Conservation (phyloP, 2,888 invertebrate genomes). For the Campaea margaritaria region DNA sequence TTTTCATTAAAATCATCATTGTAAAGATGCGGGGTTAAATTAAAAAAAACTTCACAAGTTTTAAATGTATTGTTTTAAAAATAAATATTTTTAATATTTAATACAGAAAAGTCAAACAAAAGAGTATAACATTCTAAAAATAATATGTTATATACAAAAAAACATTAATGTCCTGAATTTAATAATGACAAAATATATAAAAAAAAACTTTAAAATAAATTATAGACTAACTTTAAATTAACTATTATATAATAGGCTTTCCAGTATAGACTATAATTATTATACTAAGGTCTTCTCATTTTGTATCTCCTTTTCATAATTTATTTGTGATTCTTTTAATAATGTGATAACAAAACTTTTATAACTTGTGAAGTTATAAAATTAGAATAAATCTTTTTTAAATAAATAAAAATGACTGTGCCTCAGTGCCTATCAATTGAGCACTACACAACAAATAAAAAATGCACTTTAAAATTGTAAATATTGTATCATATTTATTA, state of each 20-base stretch:
- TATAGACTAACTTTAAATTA: no score
- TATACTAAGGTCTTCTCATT: no score
- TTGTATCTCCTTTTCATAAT: no score
- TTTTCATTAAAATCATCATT: constrained; percentile 58
- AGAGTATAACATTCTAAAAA: no score
- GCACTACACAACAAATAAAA: constrained; percentile 74
- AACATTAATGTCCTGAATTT: background rate
- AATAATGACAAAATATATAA: background rate
- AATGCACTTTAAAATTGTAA: constrained; percentile 49
- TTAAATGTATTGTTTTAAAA: constrained; percentile 40
- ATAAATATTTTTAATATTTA: no score
- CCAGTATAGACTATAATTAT: no score
- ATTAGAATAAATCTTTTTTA: constrained; percentile 38
- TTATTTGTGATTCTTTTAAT: no score
- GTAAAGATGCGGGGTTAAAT: constrained; percentile 65
- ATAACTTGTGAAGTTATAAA: constrained; percentile 35
- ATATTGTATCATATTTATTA: constrained; percentile 33
- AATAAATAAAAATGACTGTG: constrained; percentile 68
- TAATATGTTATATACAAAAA: no score
- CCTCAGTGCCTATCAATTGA: constrained; percentile 78
- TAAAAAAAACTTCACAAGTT: constrained; percentile 43
- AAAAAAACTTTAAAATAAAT: no score
- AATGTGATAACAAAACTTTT: constrained; percentile 12
- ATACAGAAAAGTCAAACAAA: no score
- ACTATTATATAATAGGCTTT: no score